Base-by-base conservation (phyloP, 2,113 vertebrate species). In the Vicugna pacos region DNA sequence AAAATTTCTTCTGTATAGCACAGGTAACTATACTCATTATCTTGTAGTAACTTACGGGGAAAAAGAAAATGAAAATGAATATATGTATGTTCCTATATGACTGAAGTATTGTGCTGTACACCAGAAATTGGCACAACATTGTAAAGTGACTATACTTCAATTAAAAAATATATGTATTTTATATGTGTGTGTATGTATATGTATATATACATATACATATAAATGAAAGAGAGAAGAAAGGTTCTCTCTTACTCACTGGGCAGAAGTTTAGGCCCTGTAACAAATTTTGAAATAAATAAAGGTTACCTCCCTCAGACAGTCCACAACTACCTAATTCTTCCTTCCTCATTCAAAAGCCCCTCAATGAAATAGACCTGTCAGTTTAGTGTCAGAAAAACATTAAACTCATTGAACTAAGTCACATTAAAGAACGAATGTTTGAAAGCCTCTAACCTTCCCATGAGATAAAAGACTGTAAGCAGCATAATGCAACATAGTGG, bases 281-380 rank as follows among this genome's bases (percentile, higher is more conserved):
- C 80, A 94, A 89, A 96, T 50, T 89, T 5, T 79, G 8, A 81
- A 92, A 69, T 88, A 81, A 96, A 19, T 67, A 72, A 76, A 86
- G 48, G 50, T 85, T 56, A 89, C 52, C 58, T 89, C 17, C 38
- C 75, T 76, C 62, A 77, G 20, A 42, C 64, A 95, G 75, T 79
- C 65, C 50, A 70, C 58, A 72, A 94, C 56, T 73, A 90, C 56
- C 70, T 87, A 77, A 85, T 72, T 76, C 50, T 46, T 80, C 60
- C 28, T 76, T 88, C 62, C 76, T 89, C 58, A 93, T 79, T 89
- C 54, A 77, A 70, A 91, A 93, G 46, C 81, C 62, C 38, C 72
- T 82, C 30, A 60, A 22, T 30, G 92, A 91, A 91, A 38, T n/a
- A 80, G 70, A 89, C 69, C 83, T 42, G 38, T 46, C 16, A 73